Conservation (phyloP, 2,797 vertebrate genomes). For the Brotula barbata region DNA sequence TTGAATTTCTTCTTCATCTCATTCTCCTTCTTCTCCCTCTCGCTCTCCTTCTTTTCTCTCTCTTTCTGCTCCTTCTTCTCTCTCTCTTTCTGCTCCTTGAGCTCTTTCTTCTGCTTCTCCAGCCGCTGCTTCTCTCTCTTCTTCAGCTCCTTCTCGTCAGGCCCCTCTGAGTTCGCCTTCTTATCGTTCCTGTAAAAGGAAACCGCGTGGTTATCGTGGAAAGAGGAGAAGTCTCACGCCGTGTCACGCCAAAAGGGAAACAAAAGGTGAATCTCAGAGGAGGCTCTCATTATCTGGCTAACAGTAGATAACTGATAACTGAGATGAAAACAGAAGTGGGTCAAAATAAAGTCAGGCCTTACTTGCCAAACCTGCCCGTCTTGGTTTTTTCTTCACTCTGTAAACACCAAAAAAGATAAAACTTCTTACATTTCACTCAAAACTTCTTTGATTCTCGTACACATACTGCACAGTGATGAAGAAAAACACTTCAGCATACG, state of each 20-base stretch:
- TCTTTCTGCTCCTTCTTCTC: conserved; percentile 76
- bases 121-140: conserved; percentile 78
- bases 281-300: too few species aligned
- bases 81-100: conserved; percentile 71
- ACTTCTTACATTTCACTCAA: background rate
- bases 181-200: conserved; percentile 61
- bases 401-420: conserved; percentile 44
- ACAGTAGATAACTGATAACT: too few species aligned
- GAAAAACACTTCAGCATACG: background rate
- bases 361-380: conserved; percentile 71
- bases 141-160: conserved; percentile 77
- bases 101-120: conserved; percentile 78
- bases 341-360: conserved; percentile 45
- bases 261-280: background rate
- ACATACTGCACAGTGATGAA: background rate
- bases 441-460: too few species aligned
- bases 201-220: too few species aligned
- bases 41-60: conserved; percentile 73
- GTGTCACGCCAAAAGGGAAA: too few species aligned
- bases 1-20: conserved; percentile 76
- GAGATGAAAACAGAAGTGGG: conserved; percentile 22
- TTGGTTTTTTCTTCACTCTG: conserved; percentile 71
- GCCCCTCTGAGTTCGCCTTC: conserved; percentile 54
- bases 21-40: conserved; percentile 70
- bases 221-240: too few species aligned